These are phyloP conservation scores for Bradypus variegatus DNA, from an alignment of 2,797 vertebrate species.

Conservation along the genomic window DNA sequence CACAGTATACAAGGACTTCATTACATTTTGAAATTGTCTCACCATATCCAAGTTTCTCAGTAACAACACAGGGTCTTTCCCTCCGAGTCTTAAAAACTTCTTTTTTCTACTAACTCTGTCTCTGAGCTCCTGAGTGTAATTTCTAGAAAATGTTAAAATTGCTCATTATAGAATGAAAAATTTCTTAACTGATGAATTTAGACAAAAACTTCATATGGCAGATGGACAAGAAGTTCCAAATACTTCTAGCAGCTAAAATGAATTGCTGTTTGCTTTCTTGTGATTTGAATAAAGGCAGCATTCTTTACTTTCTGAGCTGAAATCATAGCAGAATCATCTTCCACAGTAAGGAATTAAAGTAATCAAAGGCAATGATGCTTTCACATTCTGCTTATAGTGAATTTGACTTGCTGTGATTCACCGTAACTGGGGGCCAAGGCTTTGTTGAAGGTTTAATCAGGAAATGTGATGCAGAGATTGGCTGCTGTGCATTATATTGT, in stretches of 20 bases:
- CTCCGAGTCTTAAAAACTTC: background rate
- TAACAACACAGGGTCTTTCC: background rate
- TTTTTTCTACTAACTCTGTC: background rate
- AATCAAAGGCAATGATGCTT: constrained; percentile 55
- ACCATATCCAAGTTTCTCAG: background rate
- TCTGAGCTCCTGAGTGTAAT: background rate
- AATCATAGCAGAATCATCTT: constrained; percentile 44
- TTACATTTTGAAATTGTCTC: background rate
- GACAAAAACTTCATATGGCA: constrained; percentile 94
- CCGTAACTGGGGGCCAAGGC: constrained; percentile 31
- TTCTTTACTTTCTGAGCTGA: constrained; percentile 55
- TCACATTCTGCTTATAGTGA: constrained; percentile 58
- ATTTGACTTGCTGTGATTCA: constrained; percentile 36
- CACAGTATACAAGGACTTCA: background rate
- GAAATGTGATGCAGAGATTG: constrained; percentile 29
- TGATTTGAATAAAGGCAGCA: constrained; percentile 36
- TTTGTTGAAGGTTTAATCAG: constrained; percentile 9
- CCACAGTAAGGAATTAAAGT: constrained; percentile 54
- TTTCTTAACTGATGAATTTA: constrained; percentile 74
- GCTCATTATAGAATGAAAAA: constrained; percentile 55
- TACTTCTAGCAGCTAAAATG: constrained; percentile 80
- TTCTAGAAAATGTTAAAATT: constrained; percentile 9
- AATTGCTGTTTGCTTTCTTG: constrained; percentile 1
- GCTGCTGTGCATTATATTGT: constrained; percentile 61
- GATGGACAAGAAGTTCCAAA: constrained; percentile 90